A percentile compares a stretch with the other conserved stretches of the same genome.
Evolutionary conservation across 2,113 vertebrate species (phyloP).

Genomic region (Bubo blakistoni): DNA sequence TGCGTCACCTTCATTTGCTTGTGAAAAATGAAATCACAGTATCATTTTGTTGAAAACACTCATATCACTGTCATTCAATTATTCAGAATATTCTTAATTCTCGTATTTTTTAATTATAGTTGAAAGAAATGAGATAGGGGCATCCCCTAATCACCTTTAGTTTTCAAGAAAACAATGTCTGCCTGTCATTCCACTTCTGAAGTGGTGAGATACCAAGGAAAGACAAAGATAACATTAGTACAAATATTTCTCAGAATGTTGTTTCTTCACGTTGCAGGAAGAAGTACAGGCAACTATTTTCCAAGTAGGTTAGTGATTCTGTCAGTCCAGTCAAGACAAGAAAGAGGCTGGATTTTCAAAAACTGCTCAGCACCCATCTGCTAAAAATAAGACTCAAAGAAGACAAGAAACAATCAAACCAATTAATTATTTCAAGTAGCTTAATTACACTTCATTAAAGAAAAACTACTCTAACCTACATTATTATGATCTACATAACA

Average conservation of each 20-base stretch:
- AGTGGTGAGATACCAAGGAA: background rate
- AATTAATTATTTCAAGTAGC: background rate
- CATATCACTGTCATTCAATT: background rate
- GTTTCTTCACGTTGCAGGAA: background rate
- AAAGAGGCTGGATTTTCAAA: background rate
- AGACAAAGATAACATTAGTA: background rate
- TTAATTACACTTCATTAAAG: background rate
- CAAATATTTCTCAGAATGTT: background rate
- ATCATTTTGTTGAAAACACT: background rate
- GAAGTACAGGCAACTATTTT: background rate
- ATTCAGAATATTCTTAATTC: background rate
- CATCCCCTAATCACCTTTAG: background rate
- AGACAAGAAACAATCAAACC: background rate
- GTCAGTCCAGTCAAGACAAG: background rate
- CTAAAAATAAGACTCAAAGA: background rate
- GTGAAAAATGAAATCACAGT: background rate
- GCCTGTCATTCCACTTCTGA: background rate
- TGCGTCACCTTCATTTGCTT: background rate
- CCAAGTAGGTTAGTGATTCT: background rate
- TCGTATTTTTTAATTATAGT: background rate
- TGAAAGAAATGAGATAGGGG: background rate
- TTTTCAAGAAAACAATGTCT: background rate
- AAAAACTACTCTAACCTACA: background rate
- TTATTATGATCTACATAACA: background rate
- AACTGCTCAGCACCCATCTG: background rate